Evolutionary conservation across 2,888 invertebrate genomes (phyloP).

Genomic region (Emmelina monodactyla): DNA sequence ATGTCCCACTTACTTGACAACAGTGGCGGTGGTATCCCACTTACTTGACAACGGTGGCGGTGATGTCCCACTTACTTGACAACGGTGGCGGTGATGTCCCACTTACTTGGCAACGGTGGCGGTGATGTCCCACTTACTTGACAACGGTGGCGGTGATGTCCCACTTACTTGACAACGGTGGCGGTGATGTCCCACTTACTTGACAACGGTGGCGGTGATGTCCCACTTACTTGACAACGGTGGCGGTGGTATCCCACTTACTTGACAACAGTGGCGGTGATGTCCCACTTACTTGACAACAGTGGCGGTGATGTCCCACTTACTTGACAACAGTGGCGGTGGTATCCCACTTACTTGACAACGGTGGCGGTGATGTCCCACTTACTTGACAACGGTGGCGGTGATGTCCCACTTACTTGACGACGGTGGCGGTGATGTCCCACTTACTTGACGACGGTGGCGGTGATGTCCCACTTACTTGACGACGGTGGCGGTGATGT

Average conservation of each 20-base stretch:
- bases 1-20: neutral
- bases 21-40: neutral
- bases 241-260: neutral
- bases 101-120: neutral
- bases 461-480: neutral
- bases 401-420: neutral
- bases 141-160: neutral
- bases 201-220: conserved; percentile 86
- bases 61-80: conserved; percentile 72
- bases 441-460: too few species aligned
- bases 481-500: neutral
- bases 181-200: conserved; percentile 64
- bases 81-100: conserved; percentile 87
- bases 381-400: neutral
- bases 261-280: neutral
- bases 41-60: too few species aligned
- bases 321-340: neutral
- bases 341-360: neutral
- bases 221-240: conserved; percentile 41
- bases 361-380: neutral
- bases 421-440: neutral
- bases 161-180: too few species aligned
- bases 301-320: neutral
- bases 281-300: neutral
- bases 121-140: neutral